Percentiles rank a stretch among this genome's conserved stretches.
Evolutionary conservation across 2,888 invertebrate species (phyloP).

Genomic region (Amiota communis): DNA sequence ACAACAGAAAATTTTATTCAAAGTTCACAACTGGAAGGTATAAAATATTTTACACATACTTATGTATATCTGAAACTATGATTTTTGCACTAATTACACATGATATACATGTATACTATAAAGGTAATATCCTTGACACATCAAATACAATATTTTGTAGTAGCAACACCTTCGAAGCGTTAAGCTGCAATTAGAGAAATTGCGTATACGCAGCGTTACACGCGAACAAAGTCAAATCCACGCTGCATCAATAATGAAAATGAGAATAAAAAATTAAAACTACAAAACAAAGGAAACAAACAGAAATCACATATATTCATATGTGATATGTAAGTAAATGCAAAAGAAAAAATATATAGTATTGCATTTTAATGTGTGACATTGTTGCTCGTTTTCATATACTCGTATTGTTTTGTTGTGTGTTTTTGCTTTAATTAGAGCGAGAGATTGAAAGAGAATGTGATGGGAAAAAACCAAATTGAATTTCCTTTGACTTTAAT

Average conservation of each 20-base stretch:
- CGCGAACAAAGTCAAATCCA: neutral
- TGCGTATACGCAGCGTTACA: conserved; percentile 15
- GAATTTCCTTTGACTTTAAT: neutral
- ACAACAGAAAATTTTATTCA: too few species aligned
- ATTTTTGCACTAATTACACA: conserved; percentile 1
- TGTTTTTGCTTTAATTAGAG: conserved; percentile 11
- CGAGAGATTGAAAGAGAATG: neutral
- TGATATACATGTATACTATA: neutral
- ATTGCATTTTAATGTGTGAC: neutral
- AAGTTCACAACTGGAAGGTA: neutral
- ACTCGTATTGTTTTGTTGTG: neutral
- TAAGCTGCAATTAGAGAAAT: conserved; percentile 12
- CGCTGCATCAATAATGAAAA: neutral
- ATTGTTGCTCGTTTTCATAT: neutral
- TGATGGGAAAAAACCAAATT: neutral
- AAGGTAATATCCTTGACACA: conserved; percentile 12
- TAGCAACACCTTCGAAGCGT: conserved; percentile 2
- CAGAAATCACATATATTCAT: neutral
- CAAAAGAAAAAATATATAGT: too few species aligned
- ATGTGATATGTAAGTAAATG: too few species aligned
- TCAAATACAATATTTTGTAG: conserved; percentile 27
- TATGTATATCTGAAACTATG: conserved; percentile 1
- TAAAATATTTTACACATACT: neutral
- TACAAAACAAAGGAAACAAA: neutral
- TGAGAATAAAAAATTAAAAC: neutral